Percentiles rank a stretch among this genome's conserved stretches.
These are phyloP conservation scores for Melangyna quadrimaculata DNA, from an alignment of 2,888 invertebrate species.

Conservation along the genomic window DNA sequence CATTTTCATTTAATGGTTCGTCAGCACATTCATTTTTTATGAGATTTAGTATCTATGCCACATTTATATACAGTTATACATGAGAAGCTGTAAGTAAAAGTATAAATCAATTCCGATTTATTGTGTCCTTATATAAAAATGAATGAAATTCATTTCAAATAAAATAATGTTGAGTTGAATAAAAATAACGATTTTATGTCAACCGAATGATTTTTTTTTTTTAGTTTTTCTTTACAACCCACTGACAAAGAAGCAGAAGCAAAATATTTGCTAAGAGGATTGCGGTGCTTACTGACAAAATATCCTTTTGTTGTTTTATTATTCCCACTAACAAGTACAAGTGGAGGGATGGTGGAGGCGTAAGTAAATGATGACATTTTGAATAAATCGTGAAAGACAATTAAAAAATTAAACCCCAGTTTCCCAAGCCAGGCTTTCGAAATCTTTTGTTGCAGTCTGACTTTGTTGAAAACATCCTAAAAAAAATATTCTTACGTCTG, in stretches of 20 bases:
- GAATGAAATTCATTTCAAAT: slow-evolving; percentile 48
- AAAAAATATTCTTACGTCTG: background rate
- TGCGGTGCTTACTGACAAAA: background rate
- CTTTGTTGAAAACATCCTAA: background rate
- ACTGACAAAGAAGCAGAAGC: background rate
- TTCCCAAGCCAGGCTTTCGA: background rate
- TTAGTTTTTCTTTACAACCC: background rate
- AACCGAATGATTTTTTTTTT: slow-evolving; percentile 3
- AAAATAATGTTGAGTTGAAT: slow-evolving; percentile 18
- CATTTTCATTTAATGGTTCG: slow-evolving; percentile 46
- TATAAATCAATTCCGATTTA: slow-evolving; percentile 52
- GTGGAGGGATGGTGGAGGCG: background rate
- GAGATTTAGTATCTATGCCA: background rate
- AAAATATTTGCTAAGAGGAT: background rate
- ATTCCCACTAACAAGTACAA: background rate
- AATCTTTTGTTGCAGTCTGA: slow-evolving; percentile 12
- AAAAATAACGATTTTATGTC: slow-evolving; percentile 46
- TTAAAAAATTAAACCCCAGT: slow-evolving; percentile 7
- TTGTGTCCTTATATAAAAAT: slow-evolving; percentile 15
- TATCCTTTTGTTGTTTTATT: slow-evolving; percentile 24
- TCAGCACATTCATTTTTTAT: slow-evolving; percentile 23
- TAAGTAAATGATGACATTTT: slow-evolving; percentile 16
- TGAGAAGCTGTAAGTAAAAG: background rate
- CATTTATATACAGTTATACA: background rate
- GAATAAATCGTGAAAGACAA: slow-evolving; percentile 38